Evolutionary conservation across 2,113 vertebrate species (phyloP), one percentile per base, ranked within the genome.

Genomic region (Sander vitreus): DNA sequence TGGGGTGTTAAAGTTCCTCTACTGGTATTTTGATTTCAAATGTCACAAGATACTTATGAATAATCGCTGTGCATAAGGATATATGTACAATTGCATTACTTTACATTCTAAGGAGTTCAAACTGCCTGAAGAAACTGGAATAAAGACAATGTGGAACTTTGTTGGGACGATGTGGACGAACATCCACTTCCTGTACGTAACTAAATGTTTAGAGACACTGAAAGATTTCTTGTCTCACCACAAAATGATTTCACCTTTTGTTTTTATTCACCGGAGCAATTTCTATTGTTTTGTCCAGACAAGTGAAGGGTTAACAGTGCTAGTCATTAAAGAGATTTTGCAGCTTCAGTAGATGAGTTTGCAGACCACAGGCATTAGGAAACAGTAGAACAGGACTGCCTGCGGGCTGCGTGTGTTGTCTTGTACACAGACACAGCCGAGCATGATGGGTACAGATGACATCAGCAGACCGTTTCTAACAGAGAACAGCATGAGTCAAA

Each of bases 331-430:
- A 43, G 77, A 74, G 75, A 77, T 62, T 72, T 6, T 33, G 58
- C 60, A 60, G 84, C 60, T 73, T 51, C 2, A 1, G 50, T 2
- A 7, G 57, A 65, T 36, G 76, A 76, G 78, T 27, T 50, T 30
- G 12, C 45, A 58, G 57, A 82, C 83, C 72, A 43, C 78, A 76
- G 72, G 36, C 6, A n/a, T 85, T 54, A 48, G 15, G 64, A 71
- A 74, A 70, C 25, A 33, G 39, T 7, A 23, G 43, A 71, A 70
- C 4, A 30, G 9, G 62, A 47, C 63, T 36, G 80, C 86, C 81
- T 89, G 88, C 19, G 48, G 71, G n/a, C 30, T 10, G 39, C 48
- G 1, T 81, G 80, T 80, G 47, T 21, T 77, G 87, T 89, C 85
- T 86, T 30, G 55, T 62, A 12, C 36, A 27, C 51, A 73, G 55